A percentile compares a stretch with the other conserved stretches of the same genome.
Evolutionary conservation across 2,113 vertebrate species (phyloP).

Genomic region (Kryptolebias marmoratus): DNA sequence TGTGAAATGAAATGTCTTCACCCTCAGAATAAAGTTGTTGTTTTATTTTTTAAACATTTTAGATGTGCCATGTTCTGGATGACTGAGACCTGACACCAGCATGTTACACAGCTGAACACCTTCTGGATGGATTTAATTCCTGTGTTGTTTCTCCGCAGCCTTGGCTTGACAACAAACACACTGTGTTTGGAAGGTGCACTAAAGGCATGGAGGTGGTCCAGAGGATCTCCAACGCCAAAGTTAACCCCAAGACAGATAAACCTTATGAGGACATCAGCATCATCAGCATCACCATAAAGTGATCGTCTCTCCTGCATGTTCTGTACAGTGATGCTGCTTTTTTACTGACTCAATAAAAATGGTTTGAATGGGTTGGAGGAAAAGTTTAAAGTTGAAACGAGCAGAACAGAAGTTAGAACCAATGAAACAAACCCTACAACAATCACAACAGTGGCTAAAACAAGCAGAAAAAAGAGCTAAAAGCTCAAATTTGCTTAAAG

Average conservation of each 20-base stretch:
- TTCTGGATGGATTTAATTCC: not conserved
- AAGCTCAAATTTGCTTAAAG: too few relatives aligned
- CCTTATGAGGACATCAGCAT: constrained; percentile 98
- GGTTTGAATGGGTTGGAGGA: constrained; percentile 23
- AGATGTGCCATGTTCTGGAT: too few relatives aligned
- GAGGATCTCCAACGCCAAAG: constrained; percentile 96
- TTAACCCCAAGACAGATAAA: constrained; percentile 98
- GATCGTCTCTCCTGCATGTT: constrained; percentile 6
- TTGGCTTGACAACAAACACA: constrained; percentile 99
- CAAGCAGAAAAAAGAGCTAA: too few relatives aligned
- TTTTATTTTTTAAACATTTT: too few relatives aligned
- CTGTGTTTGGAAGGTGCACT: constrained; percentile 92
- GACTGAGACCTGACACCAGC: too few relatives aligned
- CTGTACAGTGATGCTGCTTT: constrained; percentile 12
- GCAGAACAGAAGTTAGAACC: too few relatives aligned
- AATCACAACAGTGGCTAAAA: not conserved
- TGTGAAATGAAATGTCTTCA: too few relatives aligned
- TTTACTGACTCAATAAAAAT: constrained; percentile 28
- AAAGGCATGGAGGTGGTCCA: constrained; percentile 99
- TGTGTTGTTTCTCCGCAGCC: constrained; percentile 79
- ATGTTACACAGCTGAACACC: too few relatives aligned
- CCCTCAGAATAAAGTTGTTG: too few relatives aligned
- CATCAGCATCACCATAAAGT: constrained; percentile 98
- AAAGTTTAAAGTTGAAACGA: too few relatives aligned
- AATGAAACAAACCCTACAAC: not conserved